Percentiles rank a stretch among this genome's conserved stretches.
Evolutionary conservation across 1,140 invertebrate species (phyloP).

Genomic region (Ditylenchus dipsaci): DNA sequence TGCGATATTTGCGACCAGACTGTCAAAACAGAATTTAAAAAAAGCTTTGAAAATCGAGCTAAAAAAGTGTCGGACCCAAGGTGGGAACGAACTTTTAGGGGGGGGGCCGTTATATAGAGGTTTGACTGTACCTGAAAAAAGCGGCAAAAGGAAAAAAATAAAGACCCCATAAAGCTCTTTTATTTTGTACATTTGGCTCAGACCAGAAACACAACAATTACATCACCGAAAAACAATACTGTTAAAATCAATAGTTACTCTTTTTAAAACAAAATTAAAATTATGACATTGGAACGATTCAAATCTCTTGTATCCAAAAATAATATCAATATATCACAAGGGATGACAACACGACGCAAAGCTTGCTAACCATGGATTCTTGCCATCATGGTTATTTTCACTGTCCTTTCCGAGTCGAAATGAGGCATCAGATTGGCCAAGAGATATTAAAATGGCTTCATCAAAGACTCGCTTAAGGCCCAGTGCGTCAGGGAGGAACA

Average conservation of each 20-base stretch:
- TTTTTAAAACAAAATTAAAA: background rate
- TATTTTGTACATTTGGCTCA: background rate
- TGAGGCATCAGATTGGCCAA: background rate
- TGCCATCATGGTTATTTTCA: background rate
- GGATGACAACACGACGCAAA: background rate
- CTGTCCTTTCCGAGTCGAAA: background rate
- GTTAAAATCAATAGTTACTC: background rate
- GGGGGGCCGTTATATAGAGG: no score
- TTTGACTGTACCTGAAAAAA: background rate
- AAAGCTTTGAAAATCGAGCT: no score
- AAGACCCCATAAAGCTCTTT: background rate
- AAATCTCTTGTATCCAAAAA: background rate
- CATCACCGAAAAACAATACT: background rate
- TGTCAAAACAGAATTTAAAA: no score
- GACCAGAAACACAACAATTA: background rate
- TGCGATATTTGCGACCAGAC: no score
- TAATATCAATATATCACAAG: background rate
- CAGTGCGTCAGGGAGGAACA: conserved; percentile 27
- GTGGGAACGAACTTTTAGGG: no score
- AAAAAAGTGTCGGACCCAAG: no score
- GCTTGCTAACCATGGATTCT: background rate
- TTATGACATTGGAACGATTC: background rate
- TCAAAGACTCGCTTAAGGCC: conserved; percentile 26
- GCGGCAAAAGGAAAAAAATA: background rate
- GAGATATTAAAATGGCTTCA: conserved; percentile 12